These are phyloP conservation scores for Cartodere bifasciata DNA, from an alignment of 2,888 invertebrate species.

Conservation along the genomic window DNA sequence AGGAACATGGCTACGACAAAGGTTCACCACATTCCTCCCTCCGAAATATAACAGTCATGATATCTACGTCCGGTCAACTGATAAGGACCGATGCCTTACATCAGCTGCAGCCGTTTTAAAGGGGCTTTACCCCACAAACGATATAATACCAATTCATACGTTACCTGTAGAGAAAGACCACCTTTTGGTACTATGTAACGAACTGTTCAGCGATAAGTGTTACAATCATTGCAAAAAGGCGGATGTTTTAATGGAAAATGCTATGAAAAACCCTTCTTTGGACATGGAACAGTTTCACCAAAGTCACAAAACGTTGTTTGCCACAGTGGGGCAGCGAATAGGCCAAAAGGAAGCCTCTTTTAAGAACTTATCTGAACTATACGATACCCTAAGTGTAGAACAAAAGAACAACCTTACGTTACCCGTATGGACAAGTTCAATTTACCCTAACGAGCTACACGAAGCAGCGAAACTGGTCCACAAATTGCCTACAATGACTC, in stretches of 20 bases:
- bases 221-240: too few species aligned
- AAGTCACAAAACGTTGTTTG: too few species aligned
- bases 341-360: too few species aligned
- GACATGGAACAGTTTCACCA: too few species aligned
- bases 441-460: constrained; percentile 38
- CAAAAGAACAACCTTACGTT: constrained; percentile 41
- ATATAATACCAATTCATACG: constrained; percentile 7
- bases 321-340: too few species aligned
- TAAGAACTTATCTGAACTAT: too few species aligned
- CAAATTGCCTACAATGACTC: neutral
- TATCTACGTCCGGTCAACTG: constrained; percentile 4
- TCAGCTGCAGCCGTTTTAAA: constrained; percentile 3
- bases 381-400: constrained; percentile 50
- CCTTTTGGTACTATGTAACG: neutral
- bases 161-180: constrained; percentile 2
- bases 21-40: constrained; percentile 4
- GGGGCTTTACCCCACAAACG: constrained; percentile 3
- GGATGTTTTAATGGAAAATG: too few species aligned
- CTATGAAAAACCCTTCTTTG: too few species aligned
- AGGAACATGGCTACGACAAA: constrained; percentile 1
- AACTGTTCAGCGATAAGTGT: too few species aligned
- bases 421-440: constrained; percentile 27
- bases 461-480: neutral
- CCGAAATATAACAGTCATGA: neutral
- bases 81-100: constrained; percentile 6